Evolutionary conservation across 2,113 vertebrate species (phyloP), one percentile per base, ranked within the genome.

Genomic region (Neogobius melanostomus): DNA sequence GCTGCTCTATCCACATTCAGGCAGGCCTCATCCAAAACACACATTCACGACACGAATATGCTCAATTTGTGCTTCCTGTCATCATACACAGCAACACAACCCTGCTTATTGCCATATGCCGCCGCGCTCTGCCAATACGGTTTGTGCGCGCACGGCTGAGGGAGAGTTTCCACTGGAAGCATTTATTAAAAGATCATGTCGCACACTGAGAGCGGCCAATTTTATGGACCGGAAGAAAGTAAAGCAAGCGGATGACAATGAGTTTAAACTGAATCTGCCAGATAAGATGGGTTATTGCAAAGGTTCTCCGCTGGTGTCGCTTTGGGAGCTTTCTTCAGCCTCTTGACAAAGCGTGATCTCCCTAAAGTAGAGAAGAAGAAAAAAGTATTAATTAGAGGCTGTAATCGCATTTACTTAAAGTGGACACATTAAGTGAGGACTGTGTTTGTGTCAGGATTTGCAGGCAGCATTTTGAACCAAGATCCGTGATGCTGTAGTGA

Each of bases 71-170:
- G 87, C 71, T 83, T 81, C 65, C 72, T 82, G 78, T 77, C 78
- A 76, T 74, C 67, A 52, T 63, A 78, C 62, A 79, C 78, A 83
- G 76, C 72, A 69, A 82, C 82, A 86, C 75, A 88, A 71, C 86
- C 28, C 79, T 85, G 93, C 87, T 92, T 86, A 74, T 82, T 80
- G 80, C 84, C 87, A 93, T 83, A 93, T 94, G 92, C 88, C 80
- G 71, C 72, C 75, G 44, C n/a, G 44, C 71, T 77, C 90, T 94
- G 91, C 91, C 91, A 85, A 86, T 90, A 87, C 85, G 88, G 81
- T 74, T 14, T 85, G 64, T 73, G 68, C 57, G 65, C 60, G 70
- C 63, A 0, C 0, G 43, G 42, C 51, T 1, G 47, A 43, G 53
- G 15, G 11, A 17, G 28, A 36, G 61, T 69, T 74, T 68, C 21